These are phyloP conservation scores for Coracias cyanogaster DNA, from an alignment of 2,797 vertebrate species.

Conservation along the genomic window DNA sequence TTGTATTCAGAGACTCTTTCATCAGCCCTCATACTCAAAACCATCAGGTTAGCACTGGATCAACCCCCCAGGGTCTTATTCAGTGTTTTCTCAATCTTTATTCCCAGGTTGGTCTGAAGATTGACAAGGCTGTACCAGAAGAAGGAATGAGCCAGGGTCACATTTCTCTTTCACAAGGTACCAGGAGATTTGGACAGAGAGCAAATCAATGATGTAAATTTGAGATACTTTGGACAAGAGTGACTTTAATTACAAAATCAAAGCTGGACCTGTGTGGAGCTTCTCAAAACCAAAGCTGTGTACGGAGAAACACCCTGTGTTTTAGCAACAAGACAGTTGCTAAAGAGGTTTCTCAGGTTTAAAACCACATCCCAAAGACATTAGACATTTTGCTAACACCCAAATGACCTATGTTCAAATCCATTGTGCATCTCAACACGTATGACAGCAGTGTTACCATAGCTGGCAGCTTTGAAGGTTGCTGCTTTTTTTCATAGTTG, in stretches of 20 bases:
- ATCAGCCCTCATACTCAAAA: neutral
- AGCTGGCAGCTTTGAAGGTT: neutral
- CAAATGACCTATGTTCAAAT: neutral
- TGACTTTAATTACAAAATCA: neutral
- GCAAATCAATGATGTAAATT: neutral
- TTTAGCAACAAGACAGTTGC: neutral
- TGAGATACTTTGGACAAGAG: neutral
- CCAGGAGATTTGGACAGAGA: neutral
- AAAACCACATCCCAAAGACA: neutral
- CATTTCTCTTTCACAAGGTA: neutral
- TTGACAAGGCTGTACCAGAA: neutral
- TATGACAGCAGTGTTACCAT: accelerated
- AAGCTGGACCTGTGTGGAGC: neutral
- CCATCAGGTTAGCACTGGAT: neutral
- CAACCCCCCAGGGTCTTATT: neutral
- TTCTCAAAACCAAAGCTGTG: neutral
- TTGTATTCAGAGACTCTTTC: neutral
- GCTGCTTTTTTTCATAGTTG: neutral
- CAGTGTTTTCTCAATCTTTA: neutral
- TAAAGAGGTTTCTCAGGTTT: neutral
- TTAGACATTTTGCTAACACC: neutral
- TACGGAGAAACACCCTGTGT: neutral
- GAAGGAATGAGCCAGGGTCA: neutral
- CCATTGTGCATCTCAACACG: neutral
- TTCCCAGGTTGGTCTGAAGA: neutral